phyloP scores from a whole-genome alignment of 2,113 vertebrate species.

The Tachysurus vachellii region DNA sequence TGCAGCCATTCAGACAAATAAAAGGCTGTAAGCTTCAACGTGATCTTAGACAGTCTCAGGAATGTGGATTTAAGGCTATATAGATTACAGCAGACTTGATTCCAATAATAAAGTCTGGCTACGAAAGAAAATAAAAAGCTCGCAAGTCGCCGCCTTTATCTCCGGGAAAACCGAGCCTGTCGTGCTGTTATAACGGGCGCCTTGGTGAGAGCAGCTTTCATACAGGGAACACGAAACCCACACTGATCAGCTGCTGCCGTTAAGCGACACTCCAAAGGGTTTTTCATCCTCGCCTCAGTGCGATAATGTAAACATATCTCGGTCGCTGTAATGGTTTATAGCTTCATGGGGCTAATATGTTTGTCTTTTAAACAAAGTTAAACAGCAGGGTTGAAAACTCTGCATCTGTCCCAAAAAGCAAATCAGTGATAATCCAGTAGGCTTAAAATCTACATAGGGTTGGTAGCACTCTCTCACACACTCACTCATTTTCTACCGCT shows the following conservation, averaged over 20 bases:
- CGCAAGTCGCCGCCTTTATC: slow-evolving; percentile 10
- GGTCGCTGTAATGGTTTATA: slow-evolving; percentile 33
- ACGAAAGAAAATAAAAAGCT: slow-evolving; percentile 27
- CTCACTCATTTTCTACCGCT: too few relatives aligned
- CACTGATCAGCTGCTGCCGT: slow-evolving; percentile 24
- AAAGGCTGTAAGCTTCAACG: slow-evolving; percentile 19
- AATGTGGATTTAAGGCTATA: slow-evolving; percentile 42
- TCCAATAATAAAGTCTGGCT: slow-evolving; percentile 41
- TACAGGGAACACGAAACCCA: not conserved
- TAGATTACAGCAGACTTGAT: slow-evolving; percentile 48
- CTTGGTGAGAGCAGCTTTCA: not conserved
- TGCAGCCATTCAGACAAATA: not conserved
- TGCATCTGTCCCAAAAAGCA: not conserved
- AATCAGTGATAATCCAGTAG: not conserved
- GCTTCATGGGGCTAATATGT: slow-evolving; percentile 44
- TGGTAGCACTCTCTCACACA: too few relatives aligned
- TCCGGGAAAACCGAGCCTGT: not conserved
- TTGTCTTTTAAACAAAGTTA: slow-evolving; percentile 39
- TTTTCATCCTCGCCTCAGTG: slow-evolving; percentile 1
- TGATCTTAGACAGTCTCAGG: slow-evolving; percentile 21
- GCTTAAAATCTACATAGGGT: too few relatives aligned
- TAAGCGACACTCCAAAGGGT: not conserved
- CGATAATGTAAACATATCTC: slow-evolving; percentile 26
- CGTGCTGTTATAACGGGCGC: slow-evolving; percentile 21
- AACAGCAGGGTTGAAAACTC: slow-evolving; percentile 11